phyloP scores from a whole-genome alignment of 2,797 vertebrate genomes.

The Ambastaia sidthimunki region DNA sequence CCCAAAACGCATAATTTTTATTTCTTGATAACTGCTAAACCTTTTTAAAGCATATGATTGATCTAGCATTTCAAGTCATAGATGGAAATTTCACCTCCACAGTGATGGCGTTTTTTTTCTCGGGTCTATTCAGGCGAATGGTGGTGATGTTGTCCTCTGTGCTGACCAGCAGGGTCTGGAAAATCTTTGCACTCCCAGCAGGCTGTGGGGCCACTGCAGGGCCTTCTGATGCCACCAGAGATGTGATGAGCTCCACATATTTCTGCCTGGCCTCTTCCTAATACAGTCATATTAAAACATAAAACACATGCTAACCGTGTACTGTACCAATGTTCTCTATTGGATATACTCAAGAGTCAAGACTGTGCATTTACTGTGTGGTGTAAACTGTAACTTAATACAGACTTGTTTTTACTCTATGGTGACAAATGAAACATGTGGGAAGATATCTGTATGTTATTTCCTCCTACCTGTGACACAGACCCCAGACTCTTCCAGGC shows the following conservation, averaged over 20 bases:
- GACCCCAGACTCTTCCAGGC: conserved; percentile 86
- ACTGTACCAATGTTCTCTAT: too few relatives aligned
- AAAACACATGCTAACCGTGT: not conserved
- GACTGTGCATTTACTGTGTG: not conserved
- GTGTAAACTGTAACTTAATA: not conserved
- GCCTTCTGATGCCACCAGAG: conserved; percentile 76
- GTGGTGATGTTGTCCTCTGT: conserved; percentile 86
- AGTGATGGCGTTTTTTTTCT: conserved; percentile 89
- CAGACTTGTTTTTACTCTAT: not conserved
- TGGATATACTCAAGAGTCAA: too few relatives aligned
- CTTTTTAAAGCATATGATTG: too few relatives aligned
- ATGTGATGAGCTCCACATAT: conserved; percentile 85
- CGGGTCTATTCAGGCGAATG: conserved; percentile 88
- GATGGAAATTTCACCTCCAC: conserved; percentile 70
- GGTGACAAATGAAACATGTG: not conserved
- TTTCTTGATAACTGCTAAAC: too few relatives aligned
- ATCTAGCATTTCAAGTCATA: too few relatives aligned
- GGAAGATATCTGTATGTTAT: not conserved
- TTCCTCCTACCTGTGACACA: not conserved
- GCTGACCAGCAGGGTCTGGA: conserved; percentile 80
- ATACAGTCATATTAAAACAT: conserved; percentile 1
- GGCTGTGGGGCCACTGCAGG: conserved; percentile 60
- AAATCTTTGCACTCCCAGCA: conserved; percentile 60
- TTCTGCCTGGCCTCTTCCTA: conserved; percentile 87
- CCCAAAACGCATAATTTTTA: too few relatives aligned